A percentile compares a stretch with the other conserved stretches of the same genome.
Conservation (phyloP, 2,113 vertebrate genomes). For the Rhodinocichla rosea region DNA sequence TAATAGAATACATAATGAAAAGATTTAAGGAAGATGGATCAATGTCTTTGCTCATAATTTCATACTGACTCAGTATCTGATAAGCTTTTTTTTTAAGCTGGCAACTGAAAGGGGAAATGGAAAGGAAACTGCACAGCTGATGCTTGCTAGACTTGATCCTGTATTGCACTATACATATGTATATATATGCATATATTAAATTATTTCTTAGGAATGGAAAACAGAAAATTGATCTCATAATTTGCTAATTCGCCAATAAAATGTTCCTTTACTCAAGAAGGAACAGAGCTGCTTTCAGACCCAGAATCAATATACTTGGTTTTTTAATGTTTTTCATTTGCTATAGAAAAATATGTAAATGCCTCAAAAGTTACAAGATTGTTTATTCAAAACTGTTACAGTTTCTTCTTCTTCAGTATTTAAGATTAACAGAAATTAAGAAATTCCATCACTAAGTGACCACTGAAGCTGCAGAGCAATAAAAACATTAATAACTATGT, state of each 20-base stretch:
- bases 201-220: neutral
- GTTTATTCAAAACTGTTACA: neutral
- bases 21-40: neutral
- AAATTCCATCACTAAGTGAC: neutral
- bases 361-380: neutral
- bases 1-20: neutral
- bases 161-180: neutral
- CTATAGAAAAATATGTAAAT: neutral
- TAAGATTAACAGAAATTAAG: neutral
- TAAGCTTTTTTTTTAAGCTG: neutral
- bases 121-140: neutral
- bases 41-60: neutral
- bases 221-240: neutral
- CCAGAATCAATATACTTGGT: neutral
- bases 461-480: neutral
- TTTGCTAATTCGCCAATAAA: neutral
- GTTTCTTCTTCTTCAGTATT: neutral
- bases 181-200: neutral
- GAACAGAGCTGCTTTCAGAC: neutral
- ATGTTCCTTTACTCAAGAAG: neutral
- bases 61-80: neutral
- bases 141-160: neutral
- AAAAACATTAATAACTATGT: neutral
- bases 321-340: neutral
- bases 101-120: neutral